Evolutionary conservation across 64 coral and sea anemone genomes (phyloP).

Genomic region (Stichodactyla helianthus): DNA sequence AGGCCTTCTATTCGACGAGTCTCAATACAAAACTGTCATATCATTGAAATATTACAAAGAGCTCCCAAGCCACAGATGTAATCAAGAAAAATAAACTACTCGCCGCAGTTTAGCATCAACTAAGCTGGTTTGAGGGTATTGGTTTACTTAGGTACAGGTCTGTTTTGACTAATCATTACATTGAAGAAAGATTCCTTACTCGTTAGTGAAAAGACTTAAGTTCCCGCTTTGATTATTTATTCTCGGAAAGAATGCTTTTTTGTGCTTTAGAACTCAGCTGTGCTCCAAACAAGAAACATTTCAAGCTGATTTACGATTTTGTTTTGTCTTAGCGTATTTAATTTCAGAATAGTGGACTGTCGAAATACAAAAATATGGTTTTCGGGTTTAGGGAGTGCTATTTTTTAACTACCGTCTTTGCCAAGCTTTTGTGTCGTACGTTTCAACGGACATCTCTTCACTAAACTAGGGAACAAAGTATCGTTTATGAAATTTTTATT

Average conservation of each 20-base stretch:
- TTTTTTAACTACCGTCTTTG: background rate
- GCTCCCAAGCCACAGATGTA: background rate
- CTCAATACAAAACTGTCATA: slow-evolving; percentile 1
- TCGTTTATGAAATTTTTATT: background rate
- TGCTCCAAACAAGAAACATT: background rate
- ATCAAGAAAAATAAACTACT: background rate
- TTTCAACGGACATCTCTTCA: no score
- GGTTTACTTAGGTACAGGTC: background rate
- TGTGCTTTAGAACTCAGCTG: background rate
- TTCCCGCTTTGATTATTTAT: background rate
- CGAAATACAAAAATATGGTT: background rate
- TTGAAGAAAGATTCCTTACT: background rate
- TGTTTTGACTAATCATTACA: background rate
- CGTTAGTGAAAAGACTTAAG: background rate
- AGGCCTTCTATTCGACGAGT: background rate
- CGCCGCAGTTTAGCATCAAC: background rate
- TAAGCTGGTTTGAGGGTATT: background rate
- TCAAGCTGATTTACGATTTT: background rate
- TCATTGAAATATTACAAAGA: background rate
- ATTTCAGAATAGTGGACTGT: background rate
- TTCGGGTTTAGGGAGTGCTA: background rate
- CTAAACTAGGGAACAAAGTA: background rate
- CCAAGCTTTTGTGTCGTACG: no score
- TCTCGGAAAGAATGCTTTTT: background rate
- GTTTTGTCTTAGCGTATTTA: background rate